Conservation (phyloP, 2,113 vertebrate genomes). For the Phalacrocorax pelagicus region DNA sequence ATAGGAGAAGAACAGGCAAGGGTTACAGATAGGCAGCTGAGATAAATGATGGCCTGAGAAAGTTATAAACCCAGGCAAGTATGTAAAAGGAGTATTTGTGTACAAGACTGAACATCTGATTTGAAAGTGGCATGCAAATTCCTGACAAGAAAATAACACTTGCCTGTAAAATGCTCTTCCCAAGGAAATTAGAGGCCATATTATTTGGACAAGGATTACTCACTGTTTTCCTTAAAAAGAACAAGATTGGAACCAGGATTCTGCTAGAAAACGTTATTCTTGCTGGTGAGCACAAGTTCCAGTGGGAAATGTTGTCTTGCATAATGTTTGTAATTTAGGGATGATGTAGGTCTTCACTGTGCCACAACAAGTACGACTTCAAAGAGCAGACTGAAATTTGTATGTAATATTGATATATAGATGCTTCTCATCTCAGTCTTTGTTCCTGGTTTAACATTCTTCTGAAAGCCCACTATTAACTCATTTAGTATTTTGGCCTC, state of each 20-base stretch:
- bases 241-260: background rate
- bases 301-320: background rate
- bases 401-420: background rate
- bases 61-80: background rate
- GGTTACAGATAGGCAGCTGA: background rate
- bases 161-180: background rate
- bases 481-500: constrained; percentile 14
- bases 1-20: background rate
- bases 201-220: background rate
- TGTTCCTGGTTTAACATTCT: background rate
- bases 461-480: background rate
- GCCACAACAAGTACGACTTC: background rate
- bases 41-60: background rate
- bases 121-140: background rate
- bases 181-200: background rate
- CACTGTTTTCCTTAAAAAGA: background rate
- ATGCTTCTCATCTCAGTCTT: background rate
- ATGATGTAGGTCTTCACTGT: background rate
- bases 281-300: background rate
- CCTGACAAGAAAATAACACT: background rate
- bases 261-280: background rate
- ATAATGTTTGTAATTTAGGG: background rate
- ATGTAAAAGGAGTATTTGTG: background rate
- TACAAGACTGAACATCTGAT: background rate
- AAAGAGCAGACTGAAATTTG: background rate